Base-by-base conservation (phyloP, 1,140 invertebrate genomes). In the Drosophila mojavensis region DNA sequence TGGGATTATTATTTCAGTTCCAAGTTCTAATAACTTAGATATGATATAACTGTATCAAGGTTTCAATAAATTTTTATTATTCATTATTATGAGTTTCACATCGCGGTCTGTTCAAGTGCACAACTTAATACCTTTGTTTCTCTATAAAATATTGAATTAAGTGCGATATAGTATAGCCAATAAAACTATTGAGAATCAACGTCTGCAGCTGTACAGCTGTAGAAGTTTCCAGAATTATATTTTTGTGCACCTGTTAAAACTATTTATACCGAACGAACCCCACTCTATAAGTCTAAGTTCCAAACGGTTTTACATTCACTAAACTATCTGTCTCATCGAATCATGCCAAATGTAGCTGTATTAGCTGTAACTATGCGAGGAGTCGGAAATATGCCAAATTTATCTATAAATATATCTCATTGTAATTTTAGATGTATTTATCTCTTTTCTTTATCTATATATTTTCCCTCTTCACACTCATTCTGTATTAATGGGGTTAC, bases 211-310 rank as follows among this genome's bases (percentile, higher is more conserved):
- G 56, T 9, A 6, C 51, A 47, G 28, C 53, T 65, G 63, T 24
- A 26, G 17, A n/a, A 28, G 47, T 45, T 36, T 24, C 36, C 5
- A 15, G 5, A 47, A 33, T n/a, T 28, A 17, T 20, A 11, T 39
- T 3, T 39, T 39, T 11, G 59, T 60, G 3, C 55, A 67, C 48
- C 63, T 72, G 69, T 30, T 10, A 13, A 13, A 13, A 13, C 24
- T 30, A 28, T 45, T 15, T 20, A 26, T 45, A 28, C 36, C 36
- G 59, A 53, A 60, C 20, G 39, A 53, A 45, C 0, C 36, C 48
- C 58, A 64, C 54, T 72, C 59, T 58, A 50, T 51, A 43, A 17
- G 39, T 28, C 48, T 11, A 20, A 36, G 55, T 47, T 72, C 17
- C 47, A 64, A 30, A 17, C 15, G 30, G 36, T 41, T 47, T 70